Evolutionary conservation across 2,797 vertebrate species (phyloP).

Genomic region (Vireo griseus): DNA sequence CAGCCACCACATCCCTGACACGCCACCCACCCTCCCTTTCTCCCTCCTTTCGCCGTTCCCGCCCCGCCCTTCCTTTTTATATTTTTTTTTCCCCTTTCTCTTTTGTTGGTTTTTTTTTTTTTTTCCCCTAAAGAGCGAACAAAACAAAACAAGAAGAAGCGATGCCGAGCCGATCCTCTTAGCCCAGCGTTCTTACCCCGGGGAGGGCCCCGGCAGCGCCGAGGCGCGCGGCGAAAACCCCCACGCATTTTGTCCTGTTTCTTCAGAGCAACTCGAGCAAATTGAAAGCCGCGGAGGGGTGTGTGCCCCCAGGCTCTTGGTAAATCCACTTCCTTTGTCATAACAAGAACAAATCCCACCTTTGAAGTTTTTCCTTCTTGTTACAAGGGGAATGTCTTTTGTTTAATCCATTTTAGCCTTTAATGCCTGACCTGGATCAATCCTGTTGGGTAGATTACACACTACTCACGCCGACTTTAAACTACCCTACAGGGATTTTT

Average conservation of each 20-base stretch:
- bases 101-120: no score
- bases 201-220: slow-evolving; percentile 19
- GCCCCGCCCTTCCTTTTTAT: not conserved
- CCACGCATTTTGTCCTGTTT: slow-evolving; percentile 27
- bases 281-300: slow-evolving; percentile 77
- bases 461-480: slow-evolving; percentile 66
- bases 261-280: slow-evolving; percentile 58
- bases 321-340: slow-evolving; percentile 79
- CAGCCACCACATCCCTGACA: not conserved
- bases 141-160: slow-evolving; percentile 53
- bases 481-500: slow-evolving; percentile 67
- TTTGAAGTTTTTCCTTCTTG: slow-evolving; percentile 80
- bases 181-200: slow-evolving; percentile 49
- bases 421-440: slow-evolving; percentile 81
- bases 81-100: no score
- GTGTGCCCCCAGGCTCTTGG: slow-evolving; percentile 71
- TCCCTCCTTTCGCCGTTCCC: not conserved
- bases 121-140: not conserved
- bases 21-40: not conserved
- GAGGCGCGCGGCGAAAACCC: not conserved
- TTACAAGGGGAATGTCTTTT: slow-evolving; percentile 79
- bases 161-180: slow-evolving; percentile 59
- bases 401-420: slow-evolving; percentile 84
- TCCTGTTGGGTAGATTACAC: slow-evolving; percentile 79
- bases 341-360: slow-evolving; percentile 79